phyloP scores from a whole-genome alignment of 2,888 invertebrate species.

The Microdon myrmicae region DNA sequence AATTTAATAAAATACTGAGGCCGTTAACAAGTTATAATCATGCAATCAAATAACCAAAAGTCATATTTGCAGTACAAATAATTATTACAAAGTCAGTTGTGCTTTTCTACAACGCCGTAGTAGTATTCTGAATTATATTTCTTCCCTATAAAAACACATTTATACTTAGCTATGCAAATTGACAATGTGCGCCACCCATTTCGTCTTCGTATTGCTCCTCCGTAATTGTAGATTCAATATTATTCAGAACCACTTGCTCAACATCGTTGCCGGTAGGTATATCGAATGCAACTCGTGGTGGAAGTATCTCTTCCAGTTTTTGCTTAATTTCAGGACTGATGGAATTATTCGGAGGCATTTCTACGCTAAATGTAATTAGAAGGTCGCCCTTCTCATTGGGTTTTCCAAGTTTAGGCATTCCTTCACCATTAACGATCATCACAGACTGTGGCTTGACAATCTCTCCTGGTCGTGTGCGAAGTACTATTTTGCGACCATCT shows the following conservation, averaged over 20 bases:
- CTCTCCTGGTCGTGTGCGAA: conserved; percentile 81
- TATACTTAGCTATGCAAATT: no score
- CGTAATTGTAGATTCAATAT: conserved; percentile 75
- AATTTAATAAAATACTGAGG: no score
- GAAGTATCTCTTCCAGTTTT: conserved; percentile 79
- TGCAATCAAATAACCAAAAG: no score
- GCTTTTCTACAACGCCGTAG: no score
- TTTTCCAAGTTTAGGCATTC: conserved; percentile 89
- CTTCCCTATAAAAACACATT: no score
- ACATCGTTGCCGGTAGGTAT: conserved; percentile 84
- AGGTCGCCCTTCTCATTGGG: conserved; percentile 89
- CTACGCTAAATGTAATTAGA: conserved; percentile 85
- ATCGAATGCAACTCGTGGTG: conserved; percentile 75
- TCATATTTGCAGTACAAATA: no score
- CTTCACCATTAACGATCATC: conserved; percentile 83
- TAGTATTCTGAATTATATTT: no score
- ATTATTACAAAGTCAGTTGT: no score
- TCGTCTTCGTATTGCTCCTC: conserved; percentile 54
- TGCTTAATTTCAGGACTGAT: conserved; percentile 74
- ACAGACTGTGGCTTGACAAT: conserved; percentile 85
- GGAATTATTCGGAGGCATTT: conserved; percentile 86
- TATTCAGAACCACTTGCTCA: conserved; percentile 85
- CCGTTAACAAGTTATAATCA: no score
- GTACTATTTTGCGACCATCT: conserved; percentile 84
- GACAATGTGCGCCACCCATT: conserved; percentile 53